Percentiles rank a stretch among this genome's conserved stretches.
phyloP scores from a whole-genome alignment of 2,888 invertebrate genomes.

The Lasius fuliginosus region DNA sequence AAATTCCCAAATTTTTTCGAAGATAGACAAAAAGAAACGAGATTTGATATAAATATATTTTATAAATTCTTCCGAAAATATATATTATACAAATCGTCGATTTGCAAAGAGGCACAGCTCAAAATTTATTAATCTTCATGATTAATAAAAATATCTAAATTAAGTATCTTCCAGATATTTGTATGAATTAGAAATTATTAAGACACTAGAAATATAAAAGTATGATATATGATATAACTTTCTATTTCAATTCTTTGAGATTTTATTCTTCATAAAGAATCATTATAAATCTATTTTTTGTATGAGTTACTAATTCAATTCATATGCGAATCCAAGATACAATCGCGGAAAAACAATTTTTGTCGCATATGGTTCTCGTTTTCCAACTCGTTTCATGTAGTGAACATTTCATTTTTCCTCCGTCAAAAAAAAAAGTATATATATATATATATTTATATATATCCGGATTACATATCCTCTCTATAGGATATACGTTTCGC shows the following conservation, averaged over 20 bases:
- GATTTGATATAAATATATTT: background rate
- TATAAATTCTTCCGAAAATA: background rate
- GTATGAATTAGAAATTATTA: background rate
- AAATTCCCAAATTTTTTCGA: background rate
- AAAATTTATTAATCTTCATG: background rate
- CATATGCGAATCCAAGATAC: background rate
- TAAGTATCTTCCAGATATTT: background rate
- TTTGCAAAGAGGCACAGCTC: background rate
- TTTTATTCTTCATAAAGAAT: background rate
- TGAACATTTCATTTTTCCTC: conserved; percentile 64
- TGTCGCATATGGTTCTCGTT: conserved; percentile 62
- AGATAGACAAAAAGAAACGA: background rate
- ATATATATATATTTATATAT: conserved; percentile 21
- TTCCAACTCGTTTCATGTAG: conserved; percentile 70
- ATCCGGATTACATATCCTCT: conserved; percentile 56
- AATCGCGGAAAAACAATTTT: conserved; percentile 66
- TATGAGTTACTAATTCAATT: background rate
- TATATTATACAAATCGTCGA: background rate
- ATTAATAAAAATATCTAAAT: conserved; percentile 5
- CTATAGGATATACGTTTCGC: conserved; percentile 47
- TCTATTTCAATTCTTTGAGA: background rate
- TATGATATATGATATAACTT: background rate
- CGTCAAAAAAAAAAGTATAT: background rate
- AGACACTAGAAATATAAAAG: background rate
- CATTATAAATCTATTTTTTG: conserved; percentile 8